phyloP scores from a whole-genome alignment of 2,797 vertebrate genomes.

The Urophycis tenuis region DNA sequence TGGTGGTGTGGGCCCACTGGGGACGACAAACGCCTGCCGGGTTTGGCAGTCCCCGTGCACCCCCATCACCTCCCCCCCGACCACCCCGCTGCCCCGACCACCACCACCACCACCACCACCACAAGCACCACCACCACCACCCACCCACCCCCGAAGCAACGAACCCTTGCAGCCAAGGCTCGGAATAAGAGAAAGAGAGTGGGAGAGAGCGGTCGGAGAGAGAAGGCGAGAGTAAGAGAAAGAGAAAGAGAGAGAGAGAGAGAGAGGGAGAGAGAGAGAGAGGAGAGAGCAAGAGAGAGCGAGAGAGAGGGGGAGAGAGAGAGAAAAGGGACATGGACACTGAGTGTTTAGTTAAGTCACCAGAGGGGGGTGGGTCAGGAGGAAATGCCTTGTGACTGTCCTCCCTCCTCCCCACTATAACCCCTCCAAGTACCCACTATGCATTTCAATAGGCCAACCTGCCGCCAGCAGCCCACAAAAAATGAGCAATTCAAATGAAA shows the following conservation, averaged over 20 bases:
- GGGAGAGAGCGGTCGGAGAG: not conserved
- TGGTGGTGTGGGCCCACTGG: slow-evolving; percentile 59
- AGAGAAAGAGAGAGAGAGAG: too few relatives aligned
- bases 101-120: slow-evolving; percentile 21
- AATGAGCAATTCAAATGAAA: slow-evolving; percentile 46
- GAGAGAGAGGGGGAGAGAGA: not conserved
- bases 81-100: slow-evolving; percentile 51
- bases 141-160: slow-evolving; percentile 40
- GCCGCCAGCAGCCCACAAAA: slow-evolving; percentile 59
- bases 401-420: slow-evolving; percentile 63
- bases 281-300: not conserved
- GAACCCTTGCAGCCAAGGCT: slow-evolving; percentile 51
- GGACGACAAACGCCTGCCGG: slow-evolving; percentile 37
- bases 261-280: too few relatives aligned
- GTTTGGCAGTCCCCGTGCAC: slow-evolving; percentile 66
- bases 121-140: slow-evolving; percentile 32
- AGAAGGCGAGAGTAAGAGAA: not conserved
- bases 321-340: slow-evolving; percentile 42
- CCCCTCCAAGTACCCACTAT: slow-evolving; percentile 63
- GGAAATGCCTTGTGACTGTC: slow-evolving; percentile 72
- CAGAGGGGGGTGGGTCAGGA: slow-evolving; percentile 70
- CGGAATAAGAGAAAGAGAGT: slow-evolving; percentile 54
- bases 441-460: slow-evolving; percentile 75
- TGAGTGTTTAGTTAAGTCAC: slow-evolving; percentile 74
- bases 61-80: slow-evolving; percentile 43